Percentiles rank a stretch among this genome's conserved stretches.
Conservation (phyloP, 1,140 invertebrate genomes). For the Drosophila oshimai region DNA sequence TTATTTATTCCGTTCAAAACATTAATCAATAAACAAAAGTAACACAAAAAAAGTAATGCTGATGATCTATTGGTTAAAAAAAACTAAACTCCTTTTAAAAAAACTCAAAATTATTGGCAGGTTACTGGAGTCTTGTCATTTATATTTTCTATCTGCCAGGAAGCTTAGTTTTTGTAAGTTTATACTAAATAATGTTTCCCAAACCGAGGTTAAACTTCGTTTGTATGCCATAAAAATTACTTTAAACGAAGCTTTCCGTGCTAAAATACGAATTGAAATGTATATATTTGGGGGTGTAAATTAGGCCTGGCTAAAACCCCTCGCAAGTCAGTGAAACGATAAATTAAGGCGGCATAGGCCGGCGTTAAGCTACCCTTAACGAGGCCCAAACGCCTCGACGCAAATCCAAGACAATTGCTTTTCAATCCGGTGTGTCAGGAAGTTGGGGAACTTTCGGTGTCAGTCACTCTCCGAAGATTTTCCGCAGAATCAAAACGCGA, state of each 20-base stretch:
- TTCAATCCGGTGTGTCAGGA: conserved; percentile 63
- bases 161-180: too few species aligned
- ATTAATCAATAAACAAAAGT: too few species aligned
- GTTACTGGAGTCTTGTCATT: too few species aligned
- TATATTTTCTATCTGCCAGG: too few species aligned
- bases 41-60: too few species aligned
- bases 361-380: conserved; percentile 56
- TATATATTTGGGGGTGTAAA: conserved; percentile 28
- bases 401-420: conserved; percentile 82
- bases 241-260: background rate
- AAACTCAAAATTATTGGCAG: too few species aligned
- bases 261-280: background rate
- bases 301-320: conserved; percentile 10
- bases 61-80: too few species aligned
- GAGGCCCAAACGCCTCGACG: conserved; percentile 45
- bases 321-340: conserved; percentile 72
- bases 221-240: background rate
- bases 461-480: conserved; percentile 25
- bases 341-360: conserved; percentile 58
- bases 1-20: too few species aligned
- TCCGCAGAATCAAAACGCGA: conserved; percentile 67
- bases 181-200: too few species aligned
- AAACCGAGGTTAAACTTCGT: background rate
- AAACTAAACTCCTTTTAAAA: too few species aligned
- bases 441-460: conserved; percentile 15